Evolutionary conservation across 1,140 invertebrate species (phyloP), one percentile per base, ranked within the genome.

Genomic region (Branchinecta lindahli): DNA sequence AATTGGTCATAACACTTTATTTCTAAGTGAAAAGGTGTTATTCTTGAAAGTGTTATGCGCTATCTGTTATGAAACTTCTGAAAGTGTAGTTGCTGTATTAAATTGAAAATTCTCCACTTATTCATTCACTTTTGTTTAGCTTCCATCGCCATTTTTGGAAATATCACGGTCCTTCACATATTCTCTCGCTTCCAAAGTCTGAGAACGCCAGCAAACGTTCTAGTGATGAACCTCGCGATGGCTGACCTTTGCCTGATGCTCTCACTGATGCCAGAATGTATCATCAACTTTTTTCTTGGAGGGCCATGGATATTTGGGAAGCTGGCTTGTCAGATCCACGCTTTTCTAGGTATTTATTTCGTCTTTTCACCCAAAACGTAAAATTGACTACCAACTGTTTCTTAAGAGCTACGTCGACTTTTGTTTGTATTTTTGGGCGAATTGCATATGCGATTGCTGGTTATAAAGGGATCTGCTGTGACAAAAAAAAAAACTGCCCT

Each of bases 221-320:
- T 90, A 18, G 83, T 91, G 15, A 82, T 87, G 66, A 90, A 89
- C 77, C 81, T 91, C 72, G 88, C 88, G 10, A 78, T 89, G 15
- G 88, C 86, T 74, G 89, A 91, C 78, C 83, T 86, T 70, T 73
- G 86, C 44, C 86, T 88, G 83, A 80, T 87, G 67, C 44, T 68
- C 8, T 4, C 7, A 21, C 15, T 68, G 20, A 68, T 68, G 7
- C 67, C 67, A n/a, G 67, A 68, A 44, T 2, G 20, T 3, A 44
- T 68, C 4, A 33, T 33, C 7, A 7, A 8, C 44, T 68, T 68
- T 44, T 68, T 68, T 44, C 44, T 15, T n/a, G 67, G 67, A 18
- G 67, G 67, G 44, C 67, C 67, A 10, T 74, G 73, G 72, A 70
- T 69, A 8, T 74, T 74, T 69, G 73, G 73, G 67, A 72, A 74